A percentile compares a stretch with the other conserved stretches of the same genome.
These are phyloP conservation scores for Vidua macroura DNA, from an alignment of 2,113 vertebrate species.

Conservation along the genomic window DNA sequence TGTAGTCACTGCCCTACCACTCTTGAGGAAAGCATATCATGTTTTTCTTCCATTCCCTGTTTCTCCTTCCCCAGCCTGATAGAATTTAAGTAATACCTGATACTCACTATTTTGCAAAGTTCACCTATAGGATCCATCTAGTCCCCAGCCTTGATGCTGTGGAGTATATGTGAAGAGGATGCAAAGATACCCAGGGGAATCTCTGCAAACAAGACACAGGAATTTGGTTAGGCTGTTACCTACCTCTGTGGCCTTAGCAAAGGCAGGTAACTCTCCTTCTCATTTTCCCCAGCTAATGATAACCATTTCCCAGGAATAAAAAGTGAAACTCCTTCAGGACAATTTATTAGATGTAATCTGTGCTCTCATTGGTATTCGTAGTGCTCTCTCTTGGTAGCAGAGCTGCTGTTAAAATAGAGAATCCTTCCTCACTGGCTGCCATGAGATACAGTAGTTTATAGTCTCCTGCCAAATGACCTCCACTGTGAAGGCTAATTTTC, in stretches of 20 bases:
- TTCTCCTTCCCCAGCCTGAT: not conserved
- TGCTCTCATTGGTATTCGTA: not conserved
- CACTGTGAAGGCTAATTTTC: not conserved
- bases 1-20: not conserved
- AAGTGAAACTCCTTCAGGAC: not conserved
- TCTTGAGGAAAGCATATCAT: not conserved
- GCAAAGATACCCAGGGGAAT: not conserved
- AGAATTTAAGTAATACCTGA: not conserved
- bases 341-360: not conserved
- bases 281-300: not conserved
- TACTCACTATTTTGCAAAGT: not conserved
- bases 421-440: not conserved
- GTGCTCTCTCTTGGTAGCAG: not conserved
- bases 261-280: not conserved
- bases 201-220: not conserved
- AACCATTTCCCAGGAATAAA: not conserved
- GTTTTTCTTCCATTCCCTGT: not conserved
- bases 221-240: not conserved
- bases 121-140: not conserved
- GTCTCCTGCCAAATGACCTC: not conserved
- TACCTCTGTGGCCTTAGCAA: not conserved
- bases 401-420: not conserved
- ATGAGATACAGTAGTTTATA: not conserved
- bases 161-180: not conserved
- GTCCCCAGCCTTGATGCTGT: not conserved